phyloP scores from a whole-genome alignment of 2,888 invertebrate species.

The Scaptomyza polygonia region DNA sequence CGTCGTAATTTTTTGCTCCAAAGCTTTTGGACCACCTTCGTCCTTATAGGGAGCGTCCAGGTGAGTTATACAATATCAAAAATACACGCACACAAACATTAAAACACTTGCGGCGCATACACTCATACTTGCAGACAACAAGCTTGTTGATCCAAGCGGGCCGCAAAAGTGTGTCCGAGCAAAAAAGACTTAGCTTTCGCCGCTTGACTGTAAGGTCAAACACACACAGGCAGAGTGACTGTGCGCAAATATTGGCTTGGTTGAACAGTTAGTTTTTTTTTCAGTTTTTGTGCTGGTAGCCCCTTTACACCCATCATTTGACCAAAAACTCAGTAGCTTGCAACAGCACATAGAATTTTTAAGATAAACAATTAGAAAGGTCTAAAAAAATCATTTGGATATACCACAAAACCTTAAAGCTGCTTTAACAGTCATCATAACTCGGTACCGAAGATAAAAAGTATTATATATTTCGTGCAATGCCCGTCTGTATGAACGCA shows the following conservation, averaged over 20 bases:
- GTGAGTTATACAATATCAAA: constrained; percentile 65
- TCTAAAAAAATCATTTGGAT: too few relatives aligned
- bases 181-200: constrained; percentile 44
- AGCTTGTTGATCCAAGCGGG: constrained; percentile 42
- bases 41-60: constrained; percentile 73
- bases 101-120: not conserved
- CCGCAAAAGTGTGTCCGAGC: constrained; percentile 64
- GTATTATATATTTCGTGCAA: too few relatives aligned
- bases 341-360: constrained; percentile 22
- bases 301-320: not conserved
- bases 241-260: constrained; percentile 77
- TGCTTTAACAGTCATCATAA: too few relatives aligned
- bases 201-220: constrained; percentile 27
- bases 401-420: too few relatives aligned
- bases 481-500: too few relatives aligned
- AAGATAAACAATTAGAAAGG: too few relatives aligned
- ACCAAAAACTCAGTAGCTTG: constrained; percentile 1
- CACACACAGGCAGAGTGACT: constrained; percentile 43
- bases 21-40: constrained; percentile 69
- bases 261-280: constrained; percentile 57
- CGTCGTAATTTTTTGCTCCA: constrained; percentile 78
- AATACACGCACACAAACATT: constrained; percentile 13
- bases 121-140: constrained; percentile 6
- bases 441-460: too few relatives aligned
- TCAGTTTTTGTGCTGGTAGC: too few relatives aligned